Conservation (phyloP, 2,888 invertebrate genomes). For the Diachrysia chrysitis region DNA sequence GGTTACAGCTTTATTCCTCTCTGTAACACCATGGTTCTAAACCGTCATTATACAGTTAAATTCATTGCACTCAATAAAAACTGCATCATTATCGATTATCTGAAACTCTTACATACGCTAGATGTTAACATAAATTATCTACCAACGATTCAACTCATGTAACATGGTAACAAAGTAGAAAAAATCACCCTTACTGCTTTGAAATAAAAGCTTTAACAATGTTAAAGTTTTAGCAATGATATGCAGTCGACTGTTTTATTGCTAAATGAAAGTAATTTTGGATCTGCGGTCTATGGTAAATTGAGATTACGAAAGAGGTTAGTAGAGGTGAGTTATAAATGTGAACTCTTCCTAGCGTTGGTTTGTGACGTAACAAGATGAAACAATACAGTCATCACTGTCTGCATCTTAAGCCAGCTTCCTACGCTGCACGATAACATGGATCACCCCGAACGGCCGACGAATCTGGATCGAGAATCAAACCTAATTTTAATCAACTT, state of each 20-base stretch:
- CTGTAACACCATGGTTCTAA: too few species aligned
- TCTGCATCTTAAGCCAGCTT: neutral
- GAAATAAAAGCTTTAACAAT: too few species aligned
- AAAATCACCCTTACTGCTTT: too few species aligned
- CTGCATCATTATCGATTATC: conserved; percentile 11
- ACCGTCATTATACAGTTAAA: too few species aligned
- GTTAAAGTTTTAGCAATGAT: neutral
- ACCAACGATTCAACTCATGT: too few species aligned
- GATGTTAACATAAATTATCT: too few species aligned
- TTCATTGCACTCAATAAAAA: neutral
- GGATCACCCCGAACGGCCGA: too few species aligned
- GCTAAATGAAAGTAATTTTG: conserved; percentile 31
- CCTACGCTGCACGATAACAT: too few species aligned
- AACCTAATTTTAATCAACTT: too few species aligned
- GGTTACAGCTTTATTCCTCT: too few species aligned
- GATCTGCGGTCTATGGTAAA: conserved; percentile 12
- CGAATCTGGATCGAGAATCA: too few species aligned
- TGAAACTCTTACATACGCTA: conserved; percentile 11
- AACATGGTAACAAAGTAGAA: neutral
- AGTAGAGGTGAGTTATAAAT: conserved; percentile 11
- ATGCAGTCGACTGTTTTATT: conserved; percentile 11
- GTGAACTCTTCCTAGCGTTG: conserved; percentile 20
- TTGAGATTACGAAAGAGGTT: conserved; percentile 22
- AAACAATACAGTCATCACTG: conserved; percentile 7
- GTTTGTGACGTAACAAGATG: conserved; percentile 6